Evolutionary conservation across 2,888 invertebrate species (phyloP).

Genomic region (Sipha maydis): DNA sequence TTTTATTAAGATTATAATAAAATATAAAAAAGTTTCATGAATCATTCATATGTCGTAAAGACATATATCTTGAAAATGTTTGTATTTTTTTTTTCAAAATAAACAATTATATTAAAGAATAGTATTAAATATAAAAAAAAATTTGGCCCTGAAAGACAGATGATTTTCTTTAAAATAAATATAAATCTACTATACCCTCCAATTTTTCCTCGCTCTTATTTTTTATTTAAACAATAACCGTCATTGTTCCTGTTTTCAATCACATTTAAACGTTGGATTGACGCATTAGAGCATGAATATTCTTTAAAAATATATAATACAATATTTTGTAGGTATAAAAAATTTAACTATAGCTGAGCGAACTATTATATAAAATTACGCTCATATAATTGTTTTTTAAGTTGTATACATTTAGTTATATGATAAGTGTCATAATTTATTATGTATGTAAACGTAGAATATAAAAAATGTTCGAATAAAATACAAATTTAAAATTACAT

Average conservation of each 20-base stretch:
- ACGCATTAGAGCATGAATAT: neutral
- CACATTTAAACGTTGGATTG: neutral
- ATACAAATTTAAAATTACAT: no score
- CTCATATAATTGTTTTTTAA: no score
- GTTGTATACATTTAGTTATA: no score
- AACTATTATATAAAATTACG: no score
- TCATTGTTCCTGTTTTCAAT: neutral
- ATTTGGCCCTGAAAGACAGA: neutral
- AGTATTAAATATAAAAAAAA: neutral
- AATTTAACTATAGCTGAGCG: neutral
- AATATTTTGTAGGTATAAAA: neutral
- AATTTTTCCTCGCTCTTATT: neutral
- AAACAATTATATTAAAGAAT: neutral
- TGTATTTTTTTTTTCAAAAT: neutral
- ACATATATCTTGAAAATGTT: neutral
- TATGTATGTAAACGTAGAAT: no score
- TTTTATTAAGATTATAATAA: neutral
- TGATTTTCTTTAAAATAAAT: neutral
- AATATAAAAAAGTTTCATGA: neutral
- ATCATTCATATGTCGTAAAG: neutral
- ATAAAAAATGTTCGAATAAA: no score
- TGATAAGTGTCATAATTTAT: no score
- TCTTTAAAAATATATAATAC: neutral
- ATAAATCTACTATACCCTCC: neutral
- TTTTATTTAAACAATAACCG: neutral